These are phyloP conservation scores for Drosophila sp. DNA, from an alignment of 1,140 invertebrate genomes.

Conservation along the genomic window DNA sequence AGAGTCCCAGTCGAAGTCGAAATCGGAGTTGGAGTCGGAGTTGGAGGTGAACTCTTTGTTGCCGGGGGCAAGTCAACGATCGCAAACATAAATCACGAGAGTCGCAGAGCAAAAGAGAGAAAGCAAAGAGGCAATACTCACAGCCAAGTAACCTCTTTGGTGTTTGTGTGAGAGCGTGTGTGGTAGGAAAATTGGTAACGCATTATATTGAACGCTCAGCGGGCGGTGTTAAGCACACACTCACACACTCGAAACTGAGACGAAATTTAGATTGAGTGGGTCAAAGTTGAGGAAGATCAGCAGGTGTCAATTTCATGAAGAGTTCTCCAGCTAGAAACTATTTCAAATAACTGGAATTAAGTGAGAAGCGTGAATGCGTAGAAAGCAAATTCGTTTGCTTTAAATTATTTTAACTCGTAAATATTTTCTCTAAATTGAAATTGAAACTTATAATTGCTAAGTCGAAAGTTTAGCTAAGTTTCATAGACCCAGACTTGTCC, in stretches of 20 bases:
- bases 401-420: background rate
- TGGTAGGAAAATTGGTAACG: constrained; percentile 8
- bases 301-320: constrained; percentile 40
- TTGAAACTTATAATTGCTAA: constrained; percentile 3
- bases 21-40: background rate
- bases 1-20: constrained; percentile 1
- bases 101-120: constrained; percentile 15
- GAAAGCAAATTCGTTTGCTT: constrained; percentile 21
- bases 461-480: background rate
- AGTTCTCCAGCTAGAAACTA: constrained; percentile 18
- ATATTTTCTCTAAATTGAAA: constrained; percentile 19
- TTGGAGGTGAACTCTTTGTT: background rate
- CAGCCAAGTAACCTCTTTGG: background rate
- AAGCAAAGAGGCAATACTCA: constrained; percentile 23
- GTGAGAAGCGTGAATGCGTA: constrained; percentile 17
- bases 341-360: constrained; percentile 2
- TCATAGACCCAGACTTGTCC: background rate
- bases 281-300: constrained; percentile 33
- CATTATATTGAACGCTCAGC: constrained; percentile 22
- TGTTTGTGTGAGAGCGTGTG: background rate
- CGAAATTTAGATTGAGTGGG: constrained; percentile 10
- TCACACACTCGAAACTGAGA: background rate
- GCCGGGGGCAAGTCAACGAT: constrained; percentile 35
- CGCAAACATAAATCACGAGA: constrained; percentile 21
- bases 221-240: constrained; percentile 1